These are phyloP conservation scores for Python bivittatus DNA, from an alignment of 2,113 vertebrate genomes.

Conservation along the genomic window DNA sequence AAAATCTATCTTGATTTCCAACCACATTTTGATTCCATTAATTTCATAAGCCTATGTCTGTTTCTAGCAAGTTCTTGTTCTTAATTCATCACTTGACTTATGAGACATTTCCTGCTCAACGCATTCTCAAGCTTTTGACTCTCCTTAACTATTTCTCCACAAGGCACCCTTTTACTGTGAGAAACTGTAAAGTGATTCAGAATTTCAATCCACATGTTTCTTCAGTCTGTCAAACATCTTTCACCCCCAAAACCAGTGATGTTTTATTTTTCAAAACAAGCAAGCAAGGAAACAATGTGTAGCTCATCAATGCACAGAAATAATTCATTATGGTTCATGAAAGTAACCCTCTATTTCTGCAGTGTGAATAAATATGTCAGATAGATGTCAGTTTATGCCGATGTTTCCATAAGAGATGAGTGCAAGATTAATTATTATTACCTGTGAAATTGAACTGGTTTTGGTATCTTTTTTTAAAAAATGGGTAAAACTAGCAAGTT, in stretches of 20 bases:
- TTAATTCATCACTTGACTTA: background rate
- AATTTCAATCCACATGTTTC: background rate
- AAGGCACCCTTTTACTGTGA: background rate
- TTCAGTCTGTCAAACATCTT: background rate
- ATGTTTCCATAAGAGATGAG: background rate
- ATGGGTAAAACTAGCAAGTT: background rate
- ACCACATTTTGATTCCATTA: background rate
- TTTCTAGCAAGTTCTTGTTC: background rate
- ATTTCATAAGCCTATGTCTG: background rate
- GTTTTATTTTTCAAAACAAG: background rate
- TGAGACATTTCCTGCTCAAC: background rate
- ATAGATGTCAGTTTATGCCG: background rate
- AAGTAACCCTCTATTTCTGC: background rate
- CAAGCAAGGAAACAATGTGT: background rate
- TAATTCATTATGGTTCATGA: background rate
- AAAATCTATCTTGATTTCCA: background rate
- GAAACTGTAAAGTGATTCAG: background rate
- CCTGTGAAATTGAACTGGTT: background rate
- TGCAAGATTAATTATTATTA: background rate
- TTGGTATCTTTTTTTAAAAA: background rate
- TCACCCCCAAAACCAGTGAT: background rate
- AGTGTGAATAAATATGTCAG: background rate
- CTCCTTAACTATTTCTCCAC: background rate
- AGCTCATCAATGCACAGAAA: background rate
- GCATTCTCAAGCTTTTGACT: background rate